Percentiles rank a stretch among this genome's conserved stretches.
phyloP scores from a whole-genome alignment of 2,888 invertebrate species.

The Eilema sororculum region DNA sequence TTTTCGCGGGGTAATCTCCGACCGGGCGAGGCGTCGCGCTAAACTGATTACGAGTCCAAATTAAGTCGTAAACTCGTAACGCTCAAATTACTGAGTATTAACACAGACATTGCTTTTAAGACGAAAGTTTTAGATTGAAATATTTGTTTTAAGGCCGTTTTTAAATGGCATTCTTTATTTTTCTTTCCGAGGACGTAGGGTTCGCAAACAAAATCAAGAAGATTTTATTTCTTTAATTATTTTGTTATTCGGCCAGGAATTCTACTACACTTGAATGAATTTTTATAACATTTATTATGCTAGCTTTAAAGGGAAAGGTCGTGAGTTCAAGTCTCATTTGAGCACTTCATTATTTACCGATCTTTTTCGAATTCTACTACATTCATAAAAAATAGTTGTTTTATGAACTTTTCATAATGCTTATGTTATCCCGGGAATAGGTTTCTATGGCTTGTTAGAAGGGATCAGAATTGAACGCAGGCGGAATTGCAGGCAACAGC shows the following conservation, averaged over 20 bases:
- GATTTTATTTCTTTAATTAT: background rate
- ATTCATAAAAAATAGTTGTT: too few relatives aligned
- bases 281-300: too few relatives aligned
- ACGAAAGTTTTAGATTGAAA: slow-evolving; percentile 53
- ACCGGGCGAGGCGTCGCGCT: slow-evolving; percentile 68
- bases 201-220: background rate
- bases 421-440: too few relatives aligned
- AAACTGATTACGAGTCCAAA: slow-evolving; percentile 85
- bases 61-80: slow-evolving; percentile 84
- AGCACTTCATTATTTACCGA: too few relatives aligned
- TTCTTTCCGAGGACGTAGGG: slow-evolving; percentile 23
- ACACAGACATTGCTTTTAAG: slow-evolving; percentile 68
- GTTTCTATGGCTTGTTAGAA: too few relatives aligned
- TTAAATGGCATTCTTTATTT: slow-evolving; percentile 22
- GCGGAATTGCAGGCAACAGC: too few relatives aligned
- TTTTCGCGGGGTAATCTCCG: slow-evolving; percentile 77
- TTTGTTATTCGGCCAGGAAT: background rate
- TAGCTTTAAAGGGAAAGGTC: too few relatives aligned
- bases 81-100: slow-evolving; percentile 80
- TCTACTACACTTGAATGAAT: background rate
- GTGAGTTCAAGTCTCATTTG: too few relatives aligned
- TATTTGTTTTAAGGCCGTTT: slow-evolving; percentile 46
- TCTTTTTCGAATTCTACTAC: too few relatives aligned
- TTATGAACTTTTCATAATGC: too few relatives aligned
- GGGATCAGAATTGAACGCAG: too few relatives aligned